Conservation (phyloP, 2,113 vertebrate genomes). For the Salvelinus namaycush region DNA sequence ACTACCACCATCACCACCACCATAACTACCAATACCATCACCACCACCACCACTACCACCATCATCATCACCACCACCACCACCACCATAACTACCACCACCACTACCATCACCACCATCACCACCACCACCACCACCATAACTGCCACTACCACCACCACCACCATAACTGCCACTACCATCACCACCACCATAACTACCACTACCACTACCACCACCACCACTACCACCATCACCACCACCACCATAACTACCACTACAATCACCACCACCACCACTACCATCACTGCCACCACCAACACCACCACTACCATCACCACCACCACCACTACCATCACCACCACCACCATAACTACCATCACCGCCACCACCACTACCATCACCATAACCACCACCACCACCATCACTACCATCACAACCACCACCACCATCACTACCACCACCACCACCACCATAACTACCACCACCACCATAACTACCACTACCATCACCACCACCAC, state of each 20-base stretch:
- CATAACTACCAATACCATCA: too few relatives aligned
- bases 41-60: accelerated
- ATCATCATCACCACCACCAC: accelerated
- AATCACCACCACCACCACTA: accelerated
- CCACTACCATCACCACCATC: too few relatives aligned
- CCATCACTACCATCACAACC: too few relatives aligned
- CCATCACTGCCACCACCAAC: accelerated
- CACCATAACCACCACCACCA: too few relatives aligned
- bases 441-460: too few relatives aligned
- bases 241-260: too few relatives aligned
- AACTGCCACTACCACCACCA: too few relatives aligned
- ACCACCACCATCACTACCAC: accelerated
- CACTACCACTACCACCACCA: too few relatives aligned
- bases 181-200: too few relatives aligned
- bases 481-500: accelerated
- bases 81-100: accelerated
- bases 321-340: accelerated
- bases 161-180: accelerated
- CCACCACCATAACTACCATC: accelerated
- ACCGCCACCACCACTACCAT: too few relatives aligned
- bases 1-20: accelerated
- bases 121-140: too few relatives aligned
- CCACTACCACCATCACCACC: accelerated
- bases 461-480: too few relatives aligned
- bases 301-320: accelerated